phyloP scores from a whole-genome alignment of 1,140 invertebrate genomes.

The Conus ventricosus region DNA sequence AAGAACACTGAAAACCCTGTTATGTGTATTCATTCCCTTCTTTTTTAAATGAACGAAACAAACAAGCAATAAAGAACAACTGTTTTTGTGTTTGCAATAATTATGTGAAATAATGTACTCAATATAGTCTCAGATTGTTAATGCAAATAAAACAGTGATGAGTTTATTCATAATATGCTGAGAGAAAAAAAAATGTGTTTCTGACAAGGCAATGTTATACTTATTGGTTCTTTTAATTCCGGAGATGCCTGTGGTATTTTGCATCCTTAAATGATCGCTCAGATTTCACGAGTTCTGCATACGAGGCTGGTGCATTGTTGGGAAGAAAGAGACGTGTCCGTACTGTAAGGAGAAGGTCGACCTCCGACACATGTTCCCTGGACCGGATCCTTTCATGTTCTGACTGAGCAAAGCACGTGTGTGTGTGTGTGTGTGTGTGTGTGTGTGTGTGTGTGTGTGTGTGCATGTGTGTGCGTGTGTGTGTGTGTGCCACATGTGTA shows the following conservation, averaged over 20 bases:
- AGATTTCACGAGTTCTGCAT: constrained; percentile 99
- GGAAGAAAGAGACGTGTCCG: constrained; percentile 99
- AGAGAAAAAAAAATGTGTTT: background rate
- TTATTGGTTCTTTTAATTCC: too few species aligned
- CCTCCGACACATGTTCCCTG: constrained; percentile 96
- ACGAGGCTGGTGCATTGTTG: constrained; percentile 99
- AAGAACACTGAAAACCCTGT: too few species aligned
- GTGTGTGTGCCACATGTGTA: background rate
- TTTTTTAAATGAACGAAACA: too few species aligned
- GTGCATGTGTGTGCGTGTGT: background rate
- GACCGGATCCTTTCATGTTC: constrained; percentile 88
- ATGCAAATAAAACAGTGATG: too few species aligned
- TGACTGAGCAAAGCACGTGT: background rate
- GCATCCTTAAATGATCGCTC: constrained; percentile 53
- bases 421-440: background rate
- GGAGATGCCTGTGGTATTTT: background rate
- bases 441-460: background rate
- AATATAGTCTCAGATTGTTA: too few species aligned
- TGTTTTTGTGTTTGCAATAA: too few species aligned
- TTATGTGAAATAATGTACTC: too few species aligned
- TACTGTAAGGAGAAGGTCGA: constrained; percentile 99
- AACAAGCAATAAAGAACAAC: too few species aligned
- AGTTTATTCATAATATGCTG: too few species aligned
- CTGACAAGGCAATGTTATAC: background rate
- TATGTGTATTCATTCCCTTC: too few species aligned